Conservation (phyloP, 2,113 vertebrate species). For the Podarcis muralis region DNA sequence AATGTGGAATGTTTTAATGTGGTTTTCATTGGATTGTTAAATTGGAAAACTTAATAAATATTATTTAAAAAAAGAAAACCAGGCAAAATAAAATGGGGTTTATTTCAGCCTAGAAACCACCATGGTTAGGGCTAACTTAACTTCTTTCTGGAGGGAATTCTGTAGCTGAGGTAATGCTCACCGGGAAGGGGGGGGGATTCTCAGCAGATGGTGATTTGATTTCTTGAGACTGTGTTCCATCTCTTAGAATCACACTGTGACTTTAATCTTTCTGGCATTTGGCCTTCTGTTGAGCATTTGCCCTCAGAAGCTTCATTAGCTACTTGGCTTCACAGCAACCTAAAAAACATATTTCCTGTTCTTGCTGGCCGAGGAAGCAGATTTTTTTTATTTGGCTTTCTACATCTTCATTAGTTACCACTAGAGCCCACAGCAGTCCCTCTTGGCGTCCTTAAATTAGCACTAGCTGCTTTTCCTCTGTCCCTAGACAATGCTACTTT, state of each 20-base stretch:
- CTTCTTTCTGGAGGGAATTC: background rate
- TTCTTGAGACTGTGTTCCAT: background rate
- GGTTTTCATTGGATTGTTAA: too few relatives aligned
- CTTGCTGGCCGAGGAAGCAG: background rate
- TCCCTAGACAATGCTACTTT: background rate
- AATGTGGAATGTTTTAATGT: too few relatives aligned
- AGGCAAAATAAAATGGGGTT: background rate
- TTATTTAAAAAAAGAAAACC: background rate
- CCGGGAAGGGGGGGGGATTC: too few relatives aligned
- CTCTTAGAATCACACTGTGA: background rate
- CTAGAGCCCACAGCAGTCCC: background rate
- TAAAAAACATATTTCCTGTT: background rate
- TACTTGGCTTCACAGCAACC: background rate
- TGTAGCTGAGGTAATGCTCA: background rate
- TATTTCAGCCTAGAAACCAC: background rate
- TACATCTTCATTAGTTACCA: background rate
- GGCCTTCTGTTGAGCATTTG: background rate
- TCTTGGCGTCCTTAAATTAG: background rate
- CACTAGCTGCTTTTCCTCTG: background rate
- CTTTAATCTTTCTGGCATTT: background rate
- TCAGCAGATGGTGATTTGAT: too few relatives aligned
- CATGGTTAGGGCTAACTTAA: background rate
- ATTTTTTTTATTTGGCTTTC: constrained; percentile 1
- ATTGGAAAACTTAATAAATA: too few relatives aligned
- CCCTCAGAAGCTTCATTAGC: constrained; percentile 1